Percentiles rank a stretch among this genome's conserved stretches.
Evolutionary conservation across 2,888 invertebrate genomes (phyloP).

Genomic region (Pseudoips prasinana): DNA sequence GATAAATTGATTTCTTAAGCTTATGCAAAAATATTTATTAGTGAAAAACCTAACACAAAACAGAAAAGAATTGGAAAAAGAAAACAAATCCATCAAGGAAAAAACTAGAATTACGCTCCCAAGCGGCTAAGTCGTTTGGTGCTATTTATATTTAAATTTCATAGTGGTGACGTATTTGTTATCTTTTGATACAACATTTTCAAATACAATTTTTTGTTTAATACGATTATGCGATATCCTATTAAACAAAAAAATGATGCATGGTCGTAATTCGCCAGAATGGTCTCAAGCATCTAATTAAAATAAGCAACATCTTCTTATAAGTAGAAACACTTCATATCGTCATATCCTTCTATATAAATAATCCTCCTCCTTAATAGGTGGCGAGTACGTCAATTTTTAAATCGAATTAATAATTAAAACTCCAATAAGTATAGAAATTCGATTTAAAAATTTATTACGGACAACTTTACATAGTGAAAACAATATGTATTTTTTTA

Average conservation of each 20-base stretch:
- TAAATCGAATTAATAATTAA: too few species aligned
- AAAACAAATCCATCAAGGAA: conserved; percentile 91
- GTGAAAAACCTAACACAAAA: conserved; percentile 98
- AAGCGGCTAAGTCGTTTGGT: conserved; percentile 84
- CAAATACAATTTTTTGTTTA: too few species aligned
- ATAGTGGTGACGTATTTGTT: conserved; percentile 96
- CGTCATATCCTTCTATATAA: conserved; percentile 96
- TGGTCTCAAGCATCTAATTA: conserved; percentile 93
- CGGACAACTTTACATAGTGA: too few species aligned
- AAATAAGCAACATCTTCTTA: conserved; percentile 89
- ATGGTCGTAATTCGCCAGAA: too few species aligned
- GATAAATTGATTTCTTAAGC: conserved; percentile 96
- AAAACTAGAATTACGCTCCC: conserved; percentile 74
- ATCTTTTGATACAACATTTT: conserved; percentile 95
- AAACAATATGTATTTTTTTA: too few species aligned
- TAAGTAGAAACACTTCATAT: conserved; percentile 92
- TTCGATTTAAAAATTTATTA: conserved; percentile 96
- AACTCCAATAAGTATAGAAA: too few species aligned
- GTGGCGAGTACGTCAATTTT: too few species aligned
- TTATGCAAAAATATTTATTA: conserved; percentile 96
- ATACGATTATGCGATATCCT: too few species aligned
- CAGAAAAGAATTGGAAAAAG: conserved; percentile 93
- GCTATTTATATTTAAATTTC: conserved; percentile 92
- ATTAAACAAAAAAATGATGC: too few species aligned
- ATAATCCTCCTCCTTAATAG: conserved; percentile 96